A percentile compares a stretch with the other conserved stretches of the same genome.
Conservation (phyloP, 2,888 invertebrate genomes). For the Euzetes globulus region DNA sequence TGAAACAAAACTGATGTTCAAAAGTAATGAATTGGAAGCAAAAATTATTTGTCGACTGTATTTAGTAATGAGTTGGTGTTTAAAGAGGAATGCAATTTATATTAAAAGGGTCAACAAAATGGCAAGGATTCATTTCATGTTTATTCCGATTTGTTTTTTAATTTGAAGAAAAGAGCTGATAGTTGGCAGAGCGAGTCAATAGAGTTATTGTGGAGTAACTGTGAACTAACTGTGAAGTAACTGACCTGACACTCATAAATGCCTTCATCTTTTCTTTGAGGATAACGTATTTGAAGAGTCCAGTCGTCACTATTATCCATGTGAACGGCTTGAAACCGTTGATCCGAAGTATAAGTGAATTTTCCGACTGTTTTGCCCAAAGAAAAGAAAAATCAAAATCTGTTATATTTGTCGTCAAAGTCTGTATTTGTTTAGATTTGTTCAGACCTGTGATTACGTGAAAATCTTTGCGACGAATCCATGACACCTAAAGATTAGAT, state of each 20-base stretch:
- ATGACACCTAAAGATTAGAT: conserved; percentile 62
- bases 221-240: background rate
- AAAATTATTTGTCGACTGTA: background rate
- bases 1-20: too few relatives aligned
- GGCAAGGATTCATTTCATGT: background rate
- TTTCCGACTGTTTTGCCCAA: conserved; percentile 57
- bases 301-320: conserved; percentile 83
- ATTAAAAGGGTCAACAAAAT: background rate
- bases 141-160: background rate
- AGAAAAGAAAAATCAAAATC: conserved; percentile 8
- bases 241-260: conserved; percentile 86
- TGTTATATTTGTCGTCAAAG: background rate
- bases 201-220: background rate
- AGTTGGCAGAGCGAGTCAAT: background rate
- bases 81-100: background rate
- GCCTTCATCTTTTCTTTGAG: conserved; percentile 84
- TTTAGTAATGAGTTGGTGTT: background rate
- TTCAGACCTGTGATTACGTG: conserved; percentile 65
- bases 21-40: too few relatives aligned
- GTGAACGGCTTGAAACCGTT: conserved; percentile 60
- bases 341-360: conserved; percentile 84
- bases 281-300: conserved; percentile 89
- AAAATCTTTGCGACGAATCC: conserved; percentile 85
- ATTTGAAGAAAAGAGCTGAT: background rate
- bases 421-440: background rate